These are phyloP conservation scores for Halcyon leucocephala DNA, from an alignment of 2,797 vertebrate species.

Conservation along the genomic window DNA sequence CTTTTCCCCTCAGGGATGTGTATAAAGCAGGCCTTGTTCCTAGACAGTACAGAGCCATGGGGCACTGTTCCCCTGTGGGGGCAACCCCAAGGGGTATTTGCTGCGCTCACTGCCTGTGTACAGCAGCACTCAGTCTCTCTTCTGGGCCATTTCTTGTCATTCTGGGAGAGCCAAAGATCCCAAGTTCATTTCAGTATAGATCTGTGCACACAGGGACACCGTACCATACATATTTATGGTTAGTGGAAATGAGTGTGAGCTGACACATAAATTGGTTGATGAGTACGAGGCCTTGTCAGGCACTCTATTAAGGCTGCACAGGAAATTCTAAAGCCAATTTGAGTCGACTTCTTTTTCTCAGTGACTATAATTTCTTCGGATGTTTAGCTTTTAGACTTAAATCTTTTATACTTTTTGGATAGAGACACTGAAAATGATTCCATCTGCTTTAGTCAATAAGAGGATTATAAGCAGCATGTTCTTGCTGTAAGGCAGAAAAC, in stretches of 20 bases:
- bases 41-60: neutral
- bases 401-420: neutral
- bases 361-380: neutral
- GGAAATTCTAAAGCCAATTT: neutral
- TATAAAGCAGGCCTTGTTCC: neutral
- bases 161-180: neutral
- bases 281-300: neutral
- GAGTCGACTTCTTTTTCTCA: neutral
- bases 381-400: neutral
- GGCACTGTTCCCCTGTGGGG: neutral
- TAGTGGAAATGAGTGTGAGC: neutral
- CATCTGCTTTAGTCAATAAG: neutral
- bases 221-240: neutral
- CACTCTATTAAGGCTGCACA: neutral
- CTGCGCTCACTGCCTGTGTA: accelerated
- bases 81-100: neutral
- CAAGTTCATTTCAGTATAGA: neutral
- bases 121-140: neutral
- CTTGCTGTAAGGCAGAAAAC: neutral
- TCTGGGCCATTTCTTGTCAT: neutral
- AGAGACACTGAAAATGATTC: neutral
- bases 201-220: neutral
- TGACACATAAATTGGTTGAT: neutral
- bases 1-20: neutral
- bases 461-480: neutral